Conservation (phyloP, 1,140 invertebrate species). For the Drosophila subobscura region DNA sequence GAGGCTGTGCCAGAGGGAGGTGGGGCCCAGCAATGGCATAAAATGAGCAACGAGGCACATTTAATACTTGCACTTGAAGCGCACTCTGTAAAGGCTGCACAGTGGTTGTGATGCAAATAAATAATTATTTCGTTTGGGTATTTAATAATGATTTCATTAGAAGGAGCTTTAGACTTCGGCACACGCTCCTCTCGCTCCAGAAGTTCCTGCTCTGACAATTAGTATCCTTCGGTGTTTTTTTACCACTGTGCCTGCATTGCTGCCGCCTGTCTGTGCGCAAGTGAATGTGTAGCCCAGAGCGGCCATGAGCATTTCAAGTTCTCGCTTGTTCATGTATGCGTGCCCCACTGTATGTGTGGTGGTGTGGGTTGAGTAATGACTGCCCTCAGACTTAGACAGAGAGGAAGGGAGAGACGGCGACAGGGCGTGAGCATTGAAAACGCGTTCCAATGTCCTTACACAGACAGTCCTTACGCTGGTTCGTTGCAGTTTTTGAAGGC, state of each 20-base stretch:
- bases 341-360: constrained; percentile 47
- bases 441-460: constrained; percentile 71
- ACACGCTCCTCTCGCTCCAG: too few relatives aligned
- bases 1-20: constrained; percentile 6
- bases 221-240: too few relatives aligned
- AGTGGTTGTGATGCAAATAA: constrained; percentile 15
- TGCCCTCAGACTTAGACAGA: constrained; percentile 35
- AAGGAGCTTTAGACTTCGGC: too few relatives aligned
- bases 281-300: constrained; percentile 51
- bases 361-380: constrained; percentile 72
- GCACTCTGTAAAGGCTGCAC: constrained; percentile 41
- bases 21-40: constrained; percentile 8
- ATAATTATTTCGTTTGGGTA: not conserved
- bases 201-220: not conserved
- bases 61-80: constrained; percentile 61
- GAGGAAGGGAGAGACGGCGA: too few relatives aligned
- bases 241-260: too few relatives aligned
- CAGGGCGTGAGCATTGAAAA: constrained; percentile 48
- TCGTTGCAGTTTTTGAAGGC: constrained; percentile 63
- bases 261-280: constrained; percentile 22
- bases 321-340: constrained; percentile 12
- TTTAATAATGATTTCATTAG: too few relatives aligned
- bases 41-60: constrained; percentile 57
- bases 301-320: constrained; percentile 34
- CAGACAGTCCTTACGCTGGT: constrained; percentile 22